These are phyloP conservation scores for Tipula unca DNA, from an alignment of 2,888 invertebrate species.

Conservation along the genomic window DNA sequence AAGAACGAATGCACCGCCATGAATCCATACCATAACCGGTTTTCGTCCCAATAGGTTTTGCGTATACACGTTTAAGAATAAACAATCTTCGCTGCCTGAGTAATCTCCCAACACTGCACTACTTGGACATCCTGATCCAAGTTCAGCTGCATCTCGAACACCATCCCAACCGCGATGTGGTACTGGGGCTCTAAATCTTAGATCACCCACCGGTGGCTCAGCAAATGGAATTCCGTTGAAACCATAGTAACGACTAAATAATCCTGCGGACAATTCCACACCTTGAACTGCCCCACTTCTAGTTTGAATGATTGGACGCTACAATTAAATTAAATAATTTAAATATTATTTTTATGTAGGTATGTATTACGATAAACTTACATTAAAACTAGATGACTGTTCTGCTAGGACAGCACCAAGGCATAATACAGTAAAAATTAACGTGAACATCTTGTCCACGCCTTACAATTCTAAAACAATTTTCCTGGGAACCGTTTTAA, in stretches of 20 bases:
- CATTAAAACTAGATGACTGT: background rate
- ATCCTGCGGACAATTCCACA: background rate
- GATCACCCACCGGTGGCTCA: constrained; percentile 23
- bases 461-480: background rate
- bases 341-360: background rate
- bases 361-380: background rate
- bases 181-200: constrained; percentile 23
- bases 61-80: constrained; percentile 25
- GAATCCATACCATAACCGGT: constrained; percentile 25
- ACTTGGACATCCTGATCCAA: constrained; percentile 22
- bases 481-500: background rate
- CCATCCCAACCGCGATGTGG: constrained; percentile 24
- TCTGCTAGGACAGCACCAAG: background rate
- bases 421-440: background rate
- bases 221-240: constrained; percentile 25
- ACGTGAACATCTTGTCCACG: background rate
- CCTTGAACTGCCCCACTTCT: background rate
- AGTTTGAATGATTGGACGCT: background rate
- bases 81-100: constrained; percentile 23
- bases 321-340: background rate
- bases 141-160: constrained; percentile 21
- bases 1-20: constrained; percentile 24
- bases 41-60: constrained; percentile 18
- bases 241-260: background rate
- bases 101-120: background rate